Evolutionary conservation across 2,797 vertebrate genomes (phyloP), one percentile per base, ranked within the genome.

Genomic region (Poeciliopsis presidionis): DNA sequence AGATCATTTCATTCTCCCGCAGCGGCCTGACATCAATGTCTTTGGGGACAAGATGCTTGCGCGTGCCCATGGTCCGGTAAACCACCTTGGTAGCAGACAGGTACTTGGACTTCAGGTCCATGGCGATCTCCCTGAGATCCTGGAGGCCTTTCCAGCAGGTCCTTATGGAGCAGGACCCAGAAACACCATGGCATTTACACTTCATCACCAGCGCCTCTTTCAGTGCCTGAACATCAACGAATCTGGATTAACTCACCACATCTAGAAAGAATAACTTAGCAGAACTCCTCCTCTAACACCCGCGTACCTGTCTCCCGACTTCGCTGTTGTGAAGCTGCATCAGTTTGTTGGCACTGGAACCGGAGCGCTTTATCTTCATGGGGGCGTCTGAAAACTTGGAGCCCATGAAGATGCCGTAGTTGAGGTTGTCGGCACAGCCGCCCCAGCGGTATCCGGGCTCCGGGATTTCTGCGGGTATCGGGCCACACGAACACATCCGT

Each of bases 311-410:
- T 96, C 98, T 97, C 84, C 98, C 98, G 78, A 99, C 98, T 96
- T 99, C 98, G 86, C 98, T 99, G 97, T 99, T 99, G 97, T 99
- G 98, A 81, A 99, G 97, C 92, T 99, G 98, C 98, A 99, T 99
- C 88, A 99, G 97, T 92, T 99, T 99, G 96, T 99, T 99, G 88
- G 98, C 97, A 78, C 98, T 97, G 78, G 97, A 98, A 84, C 98
- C 96, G 11, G 97, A 91, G 87, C 97, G 95, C 95, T 99, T 99
- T 96, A 99, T 97, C 95, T 99, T 99, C 97, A 99, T 98, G 88
- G 98, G 97, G 80, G 98, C 97, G 71, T 99, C 98, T 49, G 97
- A 98, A 95, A 99, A 99, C 95, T 99, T 99, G 93, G 98, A 97
- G 84, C 98, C 98, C 98, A 99, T 97, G 85, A 98, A 91, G 91